phyloP scores from a whole-genome alignment of 2,797 vertebrate genomes.

The Danio aesculapii region DNA sequence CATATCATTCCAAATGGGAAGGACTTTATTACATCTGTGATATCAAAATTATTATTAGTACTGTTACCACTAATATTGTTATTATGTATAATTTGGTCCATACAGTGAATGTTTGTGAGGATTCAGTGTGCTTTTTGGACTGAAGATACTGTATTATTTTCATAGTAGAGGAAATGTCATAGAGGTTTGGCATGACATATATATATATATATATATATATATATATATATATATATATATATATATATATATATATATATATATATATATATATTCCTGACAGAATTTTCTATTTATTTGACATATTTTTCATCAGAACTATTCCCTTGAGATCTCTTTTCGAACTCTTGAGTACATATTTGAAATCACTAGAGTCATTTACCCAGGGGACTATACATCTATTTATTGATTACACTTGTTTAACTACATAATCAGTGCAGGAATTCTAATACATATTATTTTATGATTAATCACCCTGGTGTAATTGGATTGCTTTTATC shows the following conservation, averaged over 20 bases:
- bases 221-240: too few species aligned
- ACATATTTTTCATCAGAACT: background rate
- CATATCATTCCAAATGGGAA: background rate
- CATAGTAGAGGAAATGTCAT: background rate
- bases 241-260: too few species aligned
- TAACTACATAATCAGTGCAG: constrained; percentile 71
- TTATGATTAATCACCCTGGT: constrained; percentile 45
- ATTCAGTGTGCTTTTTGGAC: background rate
- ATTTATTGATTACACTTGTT: constrained; percentile 27
- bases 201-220: too few species aligned
- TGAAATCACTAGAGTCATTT: background rate
- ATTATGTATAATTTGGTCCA: background rate
- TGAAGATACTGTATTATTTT: background rate
- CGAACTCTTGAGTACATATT: background rate
- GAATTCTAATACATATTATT: constrained; percentile 15
- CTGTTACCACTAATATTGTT: too few species aligned
- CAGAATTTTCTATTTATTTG: background rate
- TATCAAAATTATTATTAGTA: too few species aligned
- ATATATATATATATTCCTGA: too few species aligned
- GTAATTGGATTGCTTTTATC: constrained; percentile 66
- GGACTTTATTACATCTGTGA: background rate
- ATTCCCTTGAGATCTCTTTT: background rate
- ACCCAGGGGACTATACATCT: background rate
- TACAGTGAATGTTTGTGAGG: background rate
- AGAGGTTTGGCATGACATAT: background rate